phyloP scores from a whole-genome alignment of 1,140 invertebrate genomes.

The Bemisia tabaci region DNA sequence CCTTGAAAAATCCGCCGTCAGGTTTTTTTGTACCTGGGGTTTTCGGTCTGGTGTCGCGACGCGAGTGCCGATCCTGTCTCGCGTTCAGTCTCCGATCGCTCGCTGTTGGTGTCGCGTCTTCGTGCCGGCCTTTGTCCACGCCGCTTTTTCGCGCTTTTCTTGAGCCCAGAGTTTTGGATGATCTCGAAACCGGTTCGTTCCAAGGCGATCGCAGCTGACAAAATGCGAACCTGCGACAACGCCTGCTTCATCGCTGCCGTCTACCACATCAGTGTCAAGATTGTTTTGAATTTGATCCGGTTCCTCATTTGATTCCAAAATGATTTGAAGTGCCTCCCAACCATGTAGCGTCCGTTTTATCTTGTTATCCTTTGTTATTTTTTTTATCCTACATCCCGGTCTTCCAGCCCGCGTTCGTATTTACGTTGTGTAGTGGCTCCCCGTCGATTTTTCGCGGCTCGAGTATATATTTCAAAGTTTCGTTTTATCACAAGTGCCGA shows the following conservation, averaged over 20 bases:
- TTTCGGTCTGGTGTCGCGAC: too few species aligned
- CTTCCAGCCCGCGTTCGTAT: not conserved
- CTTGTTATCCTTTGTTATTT: not conserved
- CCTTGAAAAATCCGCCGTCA: not conserved
- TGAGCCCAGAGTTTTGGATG: too few species aligned
- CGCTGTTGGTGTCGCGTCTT: too few species aligned
- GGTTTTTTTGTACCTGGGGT: not conserved
- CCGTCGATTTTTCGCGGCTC: not conserved
- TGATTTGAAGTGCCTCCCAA: not conserved
- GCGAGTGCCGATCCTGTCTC: too few species aligned
- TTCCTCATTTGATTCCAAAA: not conserved
- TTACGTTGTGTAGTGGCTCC: not conserved
- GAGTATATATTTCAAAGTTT: too few species aligned
- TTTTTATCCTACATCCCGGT: not conserved
- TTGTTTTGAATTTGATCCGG: not conserved
- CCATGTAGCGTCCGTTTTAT: not conserved
- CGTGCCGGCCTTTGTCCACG: too few species aligned
- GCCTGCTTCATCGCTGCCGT: not conserved
- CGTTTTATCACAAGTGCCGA: too few species aligned
- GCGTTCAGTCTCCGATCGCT: too few species aligned
- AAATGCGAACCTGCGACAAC: not conserved
- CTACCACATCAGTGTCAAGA: not conserved
- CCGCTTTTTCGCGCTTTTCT: too few species aligned
- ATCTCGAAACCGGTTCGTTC: too few species aligned
- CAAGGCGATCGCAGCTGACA: too few species aligned